Percentiles rank a stretch among this genome's conserved stretches.
Conservation (phyloP, 1,140 invertebrate genomes). For the Magallana angulata region DNA sequence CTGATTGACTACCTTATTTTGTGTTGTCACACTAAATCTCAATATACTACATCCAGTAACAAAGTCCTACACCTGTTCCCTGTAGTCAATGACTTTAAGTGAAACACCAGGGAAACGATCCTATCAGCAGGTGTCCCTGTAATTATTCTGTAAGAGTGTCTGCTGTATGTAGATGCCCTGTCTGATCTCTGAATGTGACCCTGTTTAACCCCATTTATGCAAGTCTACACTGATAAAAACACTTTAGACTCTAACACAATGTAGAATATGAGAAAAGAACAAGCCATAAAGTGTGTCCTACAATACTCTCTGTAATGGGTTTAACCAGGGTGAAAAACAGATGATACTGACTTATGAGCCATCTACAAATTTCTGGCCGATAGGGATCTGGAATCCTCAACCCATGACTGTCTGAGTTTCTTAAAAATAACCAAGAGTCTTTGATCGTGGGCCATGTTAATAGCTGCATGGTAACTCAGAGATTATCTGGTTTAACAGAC, state of each 20-base stretch:
- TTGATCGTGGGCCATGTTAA: neutral
- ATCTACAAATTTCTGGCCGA: slow-evolving; percentile 27
- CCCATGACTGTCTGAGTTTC: neutral
- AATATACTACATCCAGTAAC: too few relatives aligned
- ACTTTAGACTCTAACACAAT: neutral
- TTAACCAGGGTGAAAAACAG: slow-evolving; percentile 24
- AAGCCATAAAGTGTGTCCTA: neutral
- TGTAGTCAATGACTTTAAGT: too few relatives aligned
- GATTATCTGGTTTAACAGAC: neutral
- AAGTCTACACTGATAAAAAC: neutral
- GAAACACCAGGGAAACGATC: neutral
- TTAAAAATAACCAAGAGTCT: neutral
- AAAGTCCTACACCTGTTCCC: too few relatives aligned
- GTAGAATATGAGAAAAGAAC: neutral
- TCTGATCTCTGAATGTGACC: neutral
- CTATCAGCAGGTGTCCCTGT: neutral
- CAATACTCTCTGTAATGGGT: neutral
- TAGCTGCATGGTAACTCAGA: neutral
- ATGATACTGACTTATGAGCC: slow-evolving; percentile 1
- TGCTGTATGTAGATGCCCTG: neutral
- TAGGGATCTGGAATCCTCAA: neutral
- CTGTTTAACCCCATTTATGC: neutral
- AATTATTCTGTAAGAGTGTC: slow-evolving; percentile 9
- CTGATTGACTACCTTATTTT: too few relatives aligned
- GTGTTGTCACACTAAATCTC: too few relatives aligned